Evolutionary conservation across 2,888 invertebrate genomes (phyloP).

Genomic region (Protodeltote pygarga): DNA sequence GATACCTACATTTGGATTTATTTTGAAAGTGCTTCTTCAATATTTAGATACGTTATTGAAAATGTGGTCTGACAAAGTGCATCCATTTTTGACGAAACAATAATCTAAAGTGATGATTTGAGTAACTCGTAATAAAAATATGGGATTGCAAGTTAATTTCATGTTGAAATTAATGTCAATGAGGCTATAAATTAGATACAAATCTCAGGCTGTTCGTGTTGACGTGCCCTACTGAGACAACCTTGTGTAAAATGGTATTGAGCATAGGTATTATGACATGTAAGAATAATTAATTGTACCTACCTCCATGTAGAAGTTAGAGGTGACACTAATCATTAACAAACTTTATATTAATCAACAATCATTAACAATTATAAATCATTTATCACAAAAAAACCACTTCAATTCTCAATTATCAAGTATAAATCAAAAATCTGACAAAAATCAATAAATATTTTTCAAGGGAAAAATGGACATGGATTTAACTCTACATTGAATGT

Average conservation of each 20-base stretch:
- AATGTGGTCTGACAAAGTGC: slow-evolving; percentile 9
- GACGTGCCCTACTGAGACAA: slow-evolving; percentile 4
- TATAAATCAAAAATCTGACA: too few species aligned
- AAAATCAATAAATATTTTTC: too few species aligned
- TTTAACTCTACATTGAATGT: too few species aligned
- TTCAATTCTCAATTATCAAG: too few species aligned
- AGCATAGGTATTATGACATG: neutral
- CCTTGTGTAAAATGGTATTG: neutral
- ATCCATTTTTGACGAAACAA: slow-evolving; percentile 11
- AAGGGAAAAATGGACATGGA: too few species aligned
- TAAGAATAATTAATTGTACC: too few species aligned
- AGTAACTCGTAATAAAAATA: too few species aligned
- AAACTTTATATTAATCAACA: too few species aligned
- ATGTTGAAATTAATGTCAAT: neutral
- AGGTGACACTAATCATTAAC: too few species aligned
- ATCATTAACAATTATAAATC: too few species aligned
- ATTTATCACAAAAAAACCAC: too few species aligned
- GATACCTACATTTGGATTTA: slow-evolving; percentile 47
- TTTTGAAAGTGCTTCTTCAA: slow-evolving; percentile 39
- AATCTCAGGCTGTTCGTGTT: neutral
- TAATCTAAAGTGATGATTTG: slow-evolving; percentile 1
- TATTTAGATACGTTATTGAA: slow-evolving; percentile 22
- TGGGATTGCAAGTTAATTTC: neutral
- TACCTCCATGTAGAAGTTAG: too few species aligned
- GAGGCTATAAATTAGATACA: slow-evolving; percentile 1